Conservation (phyloP, 2,797 vertebrate species). For the Echiichthys vipera region DNA sequence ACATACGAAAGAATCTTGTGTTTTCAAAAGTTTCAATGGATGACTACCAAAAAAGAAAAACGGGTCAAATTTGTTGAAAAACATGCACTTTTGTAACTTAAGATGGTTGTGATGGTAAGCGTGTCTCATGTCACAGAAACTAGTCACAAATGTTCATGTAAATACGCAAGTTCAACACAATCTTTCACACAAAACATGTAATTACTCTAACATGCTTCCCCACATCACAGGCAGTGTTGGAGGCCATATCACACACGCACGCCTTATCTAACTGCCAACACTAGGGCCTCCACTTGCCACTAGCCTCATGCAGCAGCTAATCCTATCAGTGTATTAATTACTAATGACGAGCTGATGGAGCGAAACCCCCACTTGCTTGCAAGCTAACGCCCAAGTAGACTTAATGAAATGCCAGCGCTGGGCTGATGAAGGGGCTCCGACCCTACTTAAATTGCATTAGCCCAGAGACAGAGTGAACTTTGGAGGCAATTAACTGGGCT, state of each 20-base stretch:
- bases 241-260: constrained; percentile 32
- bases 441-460: constrained; percentile 91
- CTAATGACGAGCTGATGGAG: constrained; percentile 87
- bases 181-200: constrained; percentile 13
- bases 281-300: constrained; percentile 60
- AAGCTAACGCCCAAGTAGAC: constrained; percentile 75
- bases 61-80: neutral
- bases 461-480: constrained; percentile 90
- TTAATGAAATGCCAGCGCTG: constrained; percentile 92
- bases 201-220: constrained; percentile 29
- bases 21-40: neutral
- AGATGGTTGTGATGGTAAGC: neutral
- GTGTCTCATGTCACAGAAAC: neutral
- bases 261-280: constrained; percentile 54
- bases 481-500: constrained; percentile 90
- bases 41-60: neutral
- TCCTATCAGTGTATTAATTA: constrained; percentile 89
- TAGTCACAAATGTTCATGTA: neutral
- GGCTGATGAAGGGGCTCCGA: constrained; percentile 90
- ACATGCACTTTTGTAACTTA: neutral
- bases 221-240: constrained; percentile 47
- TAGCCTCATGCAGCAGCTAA: constrained; percentile 65
- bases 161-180: constrained; percentile 18
- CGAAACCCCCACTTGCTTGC: constrained; percentile 73
- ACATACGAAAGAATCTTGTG: neutral